Percentiles rank a stretch among this genome's conserved stretches.
Conservation (phyloP, 1,140 invertebrate genomes). For the Drosophila bipectinata region DNA sequence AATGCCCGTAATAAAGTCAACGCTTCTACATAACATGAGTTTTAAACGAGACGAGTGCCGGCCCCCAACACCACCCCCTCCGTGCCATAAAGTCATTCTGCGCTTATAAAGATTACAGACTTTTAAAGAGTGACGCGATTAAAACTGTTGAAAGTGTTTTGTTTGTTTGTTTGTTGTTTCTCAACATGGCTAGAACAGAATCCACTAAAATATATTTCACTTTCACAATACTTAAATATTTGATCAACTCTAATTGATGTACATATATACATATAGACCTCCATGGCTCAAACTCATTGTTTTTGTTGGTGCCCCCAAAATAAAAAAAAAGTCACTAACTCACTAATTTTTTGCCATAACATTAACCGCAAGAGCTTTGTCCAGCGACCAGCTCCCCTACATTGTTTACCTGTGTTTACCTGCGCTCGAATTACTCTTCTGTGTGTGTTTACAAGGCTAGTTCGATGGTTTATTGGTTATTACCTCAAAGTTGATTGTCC, state of each 20-base stretch:
- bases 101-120: slow-evolving; percentile 53
- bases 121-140: slow-evolving; percentile 32
- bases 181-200: slow-evolving; percentile 34
- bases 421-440: slow-evolving; percentile 24
- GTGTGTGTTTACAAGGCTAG: slow-evolving; percentile 40
- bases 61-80: not conserved
- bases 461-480: slow-evolving; percentile 60
- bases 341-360: slow-evolving; percentile 59
- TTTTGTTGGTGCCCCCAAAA: slow-evolving; percentile 22
- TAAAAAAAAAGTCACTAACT: slow-evolving; percentile 25
- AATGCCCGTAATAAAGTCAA: slow-evolving; percentile 60
- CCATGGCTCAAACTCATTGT: not conserved
- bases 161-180: slow-evolving; percentile 43
- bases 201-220: slow-evolving; percentile 14
- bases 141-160: slow-evolving; percentile 26
- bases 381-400: slow-evolving; percentile 1
- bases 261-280: not conserved
- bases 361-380: slow-evolving; percentile 38
- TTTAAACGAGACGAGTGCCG: slow-evolving; percentile 15
- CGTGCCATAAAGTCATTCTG: slow-evolving; percentile 39
- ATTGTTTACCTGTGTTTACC: slow-evolving; percentile 26
- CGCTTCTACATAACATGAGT: slow-evolving; percentile 24
- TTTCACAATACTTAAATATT: slow-evolving; percentile 55
- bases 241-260: slow-evolving; percentile 23
- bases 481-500: slow-evolving; percentile 87